Conservation (phyloP, 2,888 invertebrate species). For the Ectropis crepuscularia region DNA sequence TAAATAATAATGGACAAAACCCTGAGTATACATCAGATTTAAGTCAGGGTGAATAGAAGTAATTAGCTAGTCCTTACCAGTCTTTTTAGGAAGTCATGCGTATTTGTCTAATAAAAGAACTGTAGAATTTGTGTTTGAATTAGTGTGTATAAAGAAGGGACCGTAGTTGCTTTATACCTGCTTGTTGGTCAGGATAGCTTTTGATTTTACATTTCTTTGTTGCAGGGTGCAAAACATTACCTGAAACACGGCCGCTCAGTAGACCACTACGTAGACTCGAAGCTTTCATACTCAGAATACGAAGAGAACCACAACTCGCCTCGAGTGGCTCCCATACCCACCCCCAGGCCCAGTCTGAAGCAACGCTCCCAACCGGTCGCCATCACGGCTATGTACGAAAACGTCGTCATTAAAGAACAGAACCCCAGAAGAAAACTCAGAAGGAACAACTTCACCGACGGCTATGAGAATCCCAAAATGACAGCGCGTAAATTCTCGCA, state of each 20-base stretch:
- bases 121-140: too few species aligned
- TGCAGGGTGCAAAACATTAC: conserved; percentile 82
- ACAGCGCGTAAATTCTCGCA: conserved; percentile 79
- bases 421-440: conserved; percentile 89
- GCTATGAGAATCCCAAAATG: conserved; percentile 81
- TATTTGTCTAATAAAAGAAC: too few species aligned
- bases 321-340: conserved; percentile 73
- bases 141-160: too few species aligned
- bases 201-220: conserved; percentile 54
- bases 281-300: conserved; percentile 82
- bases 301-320: conserved; percentile 78
- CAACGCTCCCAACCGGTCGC: conserved; percentile 87
- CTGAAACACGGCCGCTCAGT: conserved; percentile 90
- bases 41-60: too few species aligned
- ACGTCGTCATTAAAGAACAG: conserved; percentile 88
- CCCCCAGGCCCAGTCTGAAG: conserved; percentile 75
- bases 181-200: neutral
- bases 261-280: conserved; percentile 91
- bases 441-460: conserved; percentile 85
- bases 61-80: too few species aligned
- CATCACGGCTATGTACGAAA: conserved; percentile 90
- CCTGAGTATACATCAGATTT: too few species aligned
- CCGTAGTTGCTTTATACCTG: too few species aligned
- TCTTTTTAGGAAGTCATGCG: too few species aligned
- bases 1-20: too few species aligned